Percentiles rank a stretch among this genome's conserved stretches.
phyloP scores from a whole-genome alignment of 2,797 vertebrate species.

The Helostoma temminkii region DNA sequence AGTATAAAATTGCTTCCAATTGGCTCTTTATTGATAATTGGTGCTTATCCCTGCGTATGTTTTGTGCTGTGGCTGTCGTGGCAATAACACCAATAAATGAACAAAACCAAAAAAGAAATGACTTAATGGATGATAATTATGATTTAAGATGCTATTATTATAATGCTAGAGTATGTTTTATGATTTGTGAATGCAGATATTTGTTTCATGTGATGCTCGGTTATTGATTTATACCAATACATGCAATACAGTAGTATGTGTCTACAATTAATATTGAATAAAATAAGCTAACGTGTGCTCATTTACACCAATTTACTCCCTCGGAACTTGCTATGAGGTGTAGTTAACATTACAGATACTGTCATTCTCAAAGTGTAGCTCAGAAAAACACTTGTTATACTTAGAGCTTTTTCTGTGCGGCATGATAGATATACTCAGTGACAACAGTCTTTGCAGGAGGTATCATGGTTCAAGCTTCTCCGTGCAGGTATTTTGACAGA shows the following conservation, averaged over 20 bases:
- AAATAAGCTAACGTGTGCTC: not conserved
- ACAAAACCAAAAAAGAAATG: not conserved
- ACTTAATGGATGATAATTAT: too few relatives aligned
- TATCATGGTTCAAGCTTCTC: constrained; percentile 8
- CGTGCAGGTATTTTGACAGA: constrained; percentile 19
- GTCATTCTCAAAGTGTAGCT: not conserved
- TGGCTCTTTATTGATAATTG: not conserved
- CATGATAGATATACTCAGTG: constrained; percentile 2
- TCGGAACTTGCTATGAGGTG: not conserved
- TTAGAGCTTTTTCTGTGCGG: constrained; percentile 6
- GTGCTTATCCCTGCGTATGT: not conserved
- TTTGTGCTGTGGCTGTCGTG: not conserved
- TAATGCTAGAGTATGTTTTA: not conserved
- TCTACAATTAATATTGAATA: not conserved
- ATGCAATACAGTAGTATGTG: not conserved
- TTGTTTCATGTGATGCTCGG: too few relatives aligned
- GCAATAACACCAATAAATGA: not conserved
- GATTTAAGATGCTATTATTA: not conserved
- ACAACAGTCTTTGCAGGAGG: not conserved
- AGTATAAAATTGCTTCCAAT: constrained; percentile 25
- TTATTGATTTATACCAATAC: not conserved
- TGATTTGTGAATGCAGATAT: not conserved
- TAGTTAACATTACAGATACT: not conserved
- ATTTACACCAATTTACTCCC: not conserved
- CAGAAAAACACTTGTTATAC: not conserved